These are phyloP conservation scores for Pollenia angustigena DNA, from an alignment of 2,888 invertebrate genomes.

Conservation along the genomic window DNA sequence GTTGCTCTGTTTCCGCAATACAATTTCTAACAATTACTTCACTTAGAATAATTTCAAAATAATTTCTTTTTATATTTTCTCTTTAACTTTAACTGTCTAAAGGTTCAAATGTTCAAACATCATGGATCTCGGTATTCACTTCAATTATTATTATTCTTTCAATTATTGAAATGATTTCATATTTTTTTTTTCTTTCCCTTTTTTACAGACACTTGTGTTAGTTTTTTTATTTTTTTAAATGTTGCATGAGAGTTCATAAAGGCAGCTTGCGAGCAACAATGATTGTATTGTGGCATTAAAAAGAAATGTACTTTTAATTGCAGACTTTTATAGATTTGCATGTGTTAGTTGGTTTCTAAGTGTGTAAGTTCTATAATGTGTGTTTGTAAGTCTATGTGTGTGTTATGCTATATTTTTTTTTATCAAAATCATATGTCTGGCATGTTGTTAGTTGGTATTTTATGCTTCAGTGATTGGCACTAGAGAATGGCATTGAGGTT, in stretches of 20 bases:
- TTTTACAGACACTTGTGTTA: conserved; percentile 24
- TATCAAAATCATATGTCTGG: conserved; percentile 38
- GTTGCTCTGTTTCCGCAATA: neutral
- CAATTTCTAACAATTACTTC: conserved; percentile 2
- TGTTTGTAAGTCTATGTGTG: neutral
- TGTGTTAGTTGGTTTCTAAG: neutral
- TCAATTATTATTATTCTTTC: conserved; percentile 33
- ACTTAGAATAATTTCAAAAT: conserved; percentile 43
- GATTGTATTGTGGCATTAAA: conserved; percentile 37
- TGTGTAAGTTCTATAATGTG: neutral
- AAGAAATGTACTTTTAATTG: conserved; percentile 62
- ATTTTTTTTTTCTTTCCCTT: neutral
- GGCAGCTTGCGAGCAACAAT: conserved; percentile 3
- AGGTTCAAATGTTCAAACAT: conserved; percentile 45
- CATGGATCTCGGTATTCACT: conserved; percentile 16
- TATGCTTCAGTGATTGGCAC: conserved; percentile 40
- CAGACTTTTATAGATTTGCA: conserved; percentile 30
- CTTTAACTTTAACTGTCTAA: neutral
- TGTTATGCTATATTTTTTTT: neutral
- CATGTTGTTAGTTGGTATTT: conserved; percentile 33
- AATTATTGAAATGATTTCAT: conserved; percentile 45
- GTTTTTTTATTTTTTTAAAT: conserved; percentile 11
- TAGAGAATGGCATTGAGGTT: conserved; percentile 3
- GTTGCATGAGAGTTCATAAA: conserved; percentile 8
- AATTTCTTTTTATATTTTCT: conserved; percentile 11